phyloP scores from a whole-genome alignment of 2,113 vertebrate species.

The Zeus faber region DNA sequence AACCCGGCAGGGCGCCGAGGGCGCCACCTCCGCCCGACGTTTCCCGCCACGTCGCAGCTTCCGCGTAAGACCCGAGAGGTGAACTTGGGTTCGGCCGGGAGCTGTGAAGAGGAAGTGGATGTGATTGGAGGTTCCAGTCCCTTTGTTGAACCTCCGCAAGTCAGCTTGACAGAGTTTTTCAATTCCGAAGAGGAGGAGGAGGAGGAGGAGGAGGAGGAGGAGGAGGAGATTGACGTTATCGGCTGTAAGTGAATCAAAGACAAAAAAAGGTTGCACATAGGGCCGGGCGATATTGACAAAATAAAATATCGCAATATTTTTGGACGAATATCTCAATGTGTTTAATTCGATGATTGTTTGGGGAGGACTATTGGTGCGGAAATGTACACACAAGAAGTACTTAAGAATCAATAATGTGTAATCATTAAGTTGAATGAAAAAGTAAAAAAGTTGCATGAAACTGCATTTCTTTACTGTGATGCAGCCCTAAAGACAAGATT shows the following conservation, averaged over 20 bases:
- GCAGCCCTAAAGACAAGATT: too few relatives aligned
- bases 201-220: constrained; percentile 34
- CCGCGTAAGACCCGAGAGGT: not conserved
- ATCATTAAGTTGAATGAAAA: too few relatives aligned
- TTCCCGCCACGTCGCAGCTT: not conserved
- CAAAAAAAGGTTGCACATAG: too few relatives aligned
- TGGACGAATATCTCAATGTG: too few relatives aligned
- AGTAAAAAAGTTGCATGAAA: too few relatives aligned
- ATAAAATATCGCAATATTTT: too few relatives aligned
- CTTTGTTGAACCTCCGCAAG: constrained; percentile 15
- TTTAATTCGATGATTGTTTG: too few relatives aligned
- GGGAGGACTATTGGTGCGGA: too few relatives aligned
- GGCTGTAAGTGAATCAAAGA: not conserved
- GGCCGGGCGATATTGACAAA: too few relatives aligned
- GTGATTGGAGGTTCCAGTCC: constrained; percentile 49
- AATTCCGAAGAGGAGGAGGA: constrained; percentile 26
- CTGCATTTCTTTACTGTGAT: too few relatives aligned
- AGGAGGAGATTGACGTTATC: constrained; percentile 47
- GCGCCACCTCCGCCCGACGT: not conserved
- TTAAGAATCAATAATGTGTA: too few relatives aligned
- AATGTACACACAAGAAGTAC: too few relatives aligned
- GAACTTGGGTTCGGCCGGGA: not conserved
- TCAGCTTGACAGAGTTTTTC: constrained; percentile 35
- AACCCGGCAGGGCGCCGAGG: not conserved
- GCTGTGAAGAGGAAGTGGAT: constrained; percentile 50